Evolutionary conservation across 2,797 vertebrate species (phyloP).

Genomic region (Scolopax rusticola): DNA sequence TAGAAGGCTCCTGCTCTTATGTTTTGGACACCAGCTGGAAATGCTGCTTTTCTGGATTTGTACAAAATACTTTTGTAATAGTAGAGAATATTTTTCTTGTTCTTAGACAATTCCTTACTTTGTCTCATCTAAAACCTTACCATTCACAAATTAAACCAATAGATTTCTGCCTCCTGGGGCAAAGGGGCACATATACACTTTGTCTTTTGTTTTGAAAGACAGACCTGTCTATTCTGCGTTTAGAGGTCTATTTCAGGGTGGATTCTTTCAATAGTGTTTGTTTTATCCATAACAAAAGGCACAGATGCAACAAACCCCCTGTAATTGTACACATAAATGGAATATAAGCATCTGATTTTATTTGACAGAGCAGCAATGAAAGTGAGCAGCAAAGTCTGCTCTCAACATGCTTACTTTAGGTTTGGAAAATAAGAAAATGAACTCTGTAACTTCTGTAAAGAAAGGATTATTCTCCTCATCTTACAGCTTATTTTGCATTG

Average conservation of each 20-base stretch:
- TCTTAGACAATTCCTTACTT: not conserved
- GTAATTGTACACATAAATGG: not conserved
- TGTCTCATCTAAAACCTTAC: conserved; percentile 14
- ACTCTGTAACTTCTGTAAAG: not conserved
- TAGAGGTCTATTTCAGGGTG: not conserved
- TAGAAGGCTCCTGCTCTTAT: conserved; percentile 6
- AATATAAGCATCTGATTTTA: not conserved
- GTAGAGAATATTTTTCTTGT: conserved; percentile 1
- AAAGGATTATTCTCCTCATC: not conserved
- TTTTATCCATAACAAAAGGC: not conserved
- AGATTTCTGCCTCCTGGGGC: not conserved
- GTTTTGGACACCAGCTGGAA: conserved; percentile 39
- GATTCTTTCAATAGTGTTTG: not conserved
- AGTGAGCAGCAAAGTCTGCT: not conserved
- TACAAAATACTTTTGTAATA: conserved; percentile 45
- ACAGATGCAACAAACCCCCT: not conserved
- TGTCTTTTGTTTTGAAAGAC: conserved; percentile 5
- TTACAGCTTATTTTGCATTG: not conserved
- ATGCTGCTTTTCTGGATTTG: conserved; percentile 15
- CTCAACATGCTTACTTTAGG: not conserved
- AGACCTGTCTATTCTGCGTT: conserved; percentile 20
- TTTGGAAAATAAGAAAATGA: not conserved
- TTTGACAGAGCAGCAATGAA: not conserved
- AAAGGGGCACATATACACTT: not conserved
- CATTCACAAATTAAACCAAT: conserved; percentile 24